A percentile compares a stretch with the other conserved stretches of the same genome.
phyloP scores from a whole-genome alignment of 1,140 invertebrate species.

The Drosophila carrolli region DNA sequence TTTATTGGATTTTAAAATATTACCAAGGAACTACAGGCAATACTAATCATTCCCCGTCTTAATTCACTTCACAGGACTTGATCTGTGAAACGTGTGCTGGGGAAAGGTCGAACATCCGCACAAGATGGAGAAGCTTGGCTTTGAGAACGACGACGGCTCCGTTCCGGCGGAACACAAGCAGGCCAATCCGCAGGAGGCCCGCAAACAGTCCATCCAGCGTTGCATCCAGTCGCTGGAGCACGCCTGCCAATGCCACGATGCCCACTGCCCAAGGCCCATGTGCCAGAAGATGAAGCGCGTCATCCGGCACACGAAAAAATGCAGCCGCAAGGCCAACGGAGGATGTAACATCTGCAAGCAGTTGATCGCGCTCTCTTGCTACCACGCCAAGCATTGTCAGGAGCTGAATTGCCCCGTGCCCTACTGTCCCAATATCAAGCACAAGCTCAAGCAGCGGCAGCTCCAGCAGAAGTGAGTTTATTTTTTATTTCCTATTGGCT shows the following conservation, averaged over 20 bases:
- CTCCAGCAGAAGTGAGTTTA: constrained; percentile 87
- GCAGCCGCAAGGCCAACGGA: constrained; percentile 97
- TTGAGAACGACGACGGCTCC: too few relatives aligned
- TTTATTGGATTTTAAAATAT: too few relatives aligned
- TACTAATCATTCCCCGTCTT: neutral
- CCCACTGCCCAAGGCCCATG: constrained; percentile 97
- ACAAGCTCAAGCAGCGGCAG: constrained; percentile 93
- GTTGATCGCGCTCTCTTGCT: constrained; percentile 98
- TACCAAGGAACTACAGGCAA: neutral
- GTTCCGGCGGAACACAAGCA: too few relatives aligned
- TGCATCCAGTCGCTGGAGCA: too few relatives aligned
- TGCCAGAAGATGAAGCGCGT: constrained; percentile 99
- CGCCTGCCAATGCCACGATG: constrained; percentile 85
- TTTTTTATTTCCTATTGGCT: neutral
- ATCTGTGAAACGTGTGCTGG: constrained; percentile 98
- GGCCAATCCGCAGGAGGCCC: too few relatives aligned
- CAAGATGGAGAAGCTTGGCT: constrained; percentile 96
- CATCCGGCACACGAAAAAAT: constrained; percentile 97
- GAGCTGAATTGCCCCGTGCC: constrained; percentile 98
- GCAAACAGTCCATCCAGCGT: too few relatives aligned
- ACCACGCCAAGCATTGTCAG: constrained; percentile 99
- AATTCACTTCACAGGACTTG: constrained; percentile 91
- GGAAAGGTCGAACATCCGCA: constrained; percentile 97
- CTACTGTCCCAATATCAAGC: constrained; percentile 99
- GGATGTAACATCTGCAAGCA: constrained; percentile 99